phyloP scores from a whole-genome alignment of 2,797 vertebrate species.

The Gallinago solitaria region DNA sequence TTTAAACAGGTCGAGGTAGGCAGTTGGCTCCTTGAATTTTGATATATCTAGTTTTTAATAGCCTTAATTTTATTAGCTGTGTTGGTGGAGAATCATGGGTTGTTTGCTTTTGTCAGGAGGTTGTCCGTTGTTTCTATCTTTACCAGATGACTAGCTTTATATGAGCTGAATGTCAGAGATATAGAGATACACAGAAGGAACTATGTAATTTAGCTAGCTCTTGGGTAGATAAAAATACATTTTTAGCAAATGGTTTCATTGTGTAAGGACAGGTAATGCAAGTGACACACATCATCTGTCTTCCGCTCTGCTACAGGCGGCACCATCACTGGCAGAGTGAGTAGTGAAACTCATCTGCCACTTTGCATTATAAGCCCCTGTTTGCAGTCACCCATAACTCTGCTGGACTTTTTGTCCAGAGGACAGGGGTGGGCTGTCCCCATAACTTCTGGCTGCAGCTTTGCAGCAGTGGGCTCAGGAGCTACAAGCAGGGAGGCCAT shows the following conservation, averaged over 20 bases:
- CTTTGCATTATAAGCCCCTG: background rate
- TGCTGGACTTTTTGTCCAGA: background rate
- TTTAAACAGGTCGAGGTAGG: background rate
- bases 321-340: background rate
- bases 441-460: background rate
- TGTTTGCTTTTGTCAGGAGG: background rate
- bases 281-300: background rate
- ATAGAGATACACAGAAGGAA: conserved; percentile 25
- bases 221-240: background rate
- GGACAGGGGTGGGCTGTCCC: background rate
- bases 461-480: background rate
- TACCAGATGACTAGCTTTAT: background rate
- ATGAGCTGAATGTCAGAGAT: background rate
- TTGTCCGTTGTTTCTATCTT: conserved; percentile 38
- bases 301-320: background rate
- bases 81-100: background rate
- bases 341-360: background rate
- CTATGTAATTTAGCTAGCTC: conserved; percentile 18
- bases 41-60: background rate
- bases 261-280: background rate
- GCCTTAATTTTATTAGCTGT: background rate
- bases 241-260: background rate
- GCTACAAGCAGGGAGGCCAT: background rate
- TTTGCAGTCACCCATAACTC: background rate
- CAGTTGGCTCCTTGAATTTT: conserved; percentile 13